These are phyloP conservation scores for Cyprinodon brontotheroides DNA, from an alignment of 2,113 vertebrate genomes.

Conservation along the genomic window DNA sequence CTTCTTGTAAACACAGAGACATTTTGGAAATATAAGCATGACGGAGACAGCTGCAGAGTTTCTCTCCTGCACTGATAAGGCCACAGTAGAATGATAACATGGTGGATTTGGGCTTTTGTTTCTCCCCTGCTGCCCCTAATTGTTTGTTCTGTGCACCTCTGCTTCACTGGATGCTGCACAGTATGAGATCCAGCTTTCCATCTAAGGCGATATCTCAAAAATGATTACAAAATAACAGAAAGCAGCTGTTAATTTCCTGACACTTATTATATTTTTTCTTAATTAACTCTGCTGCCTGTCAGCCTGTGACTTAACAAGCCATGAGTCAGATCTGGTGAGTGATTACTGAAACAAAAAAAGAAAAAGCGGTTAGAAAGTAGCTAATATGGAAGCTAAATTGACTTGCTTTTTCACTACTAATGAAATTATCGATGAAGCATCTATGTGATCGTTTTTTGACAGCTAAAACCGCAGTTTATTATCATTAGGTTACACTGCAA, in stretches of 20 bases:
- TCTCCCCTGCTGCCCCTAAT: slow-evolving; percentile 37
- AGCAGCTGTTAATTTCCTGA: slow-evolving; percentile 64
- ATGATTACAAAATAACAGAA: slow-evolving; percentile 56
- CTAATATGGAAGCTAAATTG: neutral
- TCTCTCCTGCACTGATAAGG: slow-evolving; percentile 32
- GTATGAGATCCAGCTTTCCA: slow-evolving; percentile 48
- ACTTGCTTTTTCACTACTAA: neutral
- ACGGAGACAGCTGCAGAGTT: slow-evolving; percentile 24
- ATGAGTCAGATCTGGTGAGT: slow-evolving; percentile 34
- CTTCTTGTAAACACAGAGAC: slow-evolving; percentile 15
- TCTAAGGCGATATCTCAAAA: slow-evolving; percentile 58
- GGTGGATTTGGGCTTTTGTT: slow-evolving; percentile 22
- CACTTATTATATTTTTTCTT: slow-evolving; percentile 59
- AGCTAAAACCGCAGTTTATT: neutral
- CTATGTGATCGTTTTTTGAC: neutral
- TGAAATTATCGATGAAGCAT: neutral
- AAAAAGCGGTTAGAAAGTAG: slow-evolving; percentile 3
- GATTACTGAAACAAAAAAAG: slow-evolving; percentile 25
- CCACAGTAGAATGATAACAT: slow-evolving; percentile 46
- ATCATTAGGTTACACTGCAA: neutral
- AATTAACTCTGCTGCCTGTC: slow-evolving; percentile 59
- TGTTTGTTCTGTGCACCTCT: slow-evolving; percentile 38
- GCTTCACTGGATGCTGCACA: slow-evolving; percentile 55
- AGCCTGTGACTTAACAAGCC: slow-evolving; percentile 47
- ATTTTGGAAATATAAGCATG: slow-evolving; percentile 45